phyloP scores from a whole-genome alignment of 2,888 invertebrate genomes.

The Unio delphinus region DNA sequence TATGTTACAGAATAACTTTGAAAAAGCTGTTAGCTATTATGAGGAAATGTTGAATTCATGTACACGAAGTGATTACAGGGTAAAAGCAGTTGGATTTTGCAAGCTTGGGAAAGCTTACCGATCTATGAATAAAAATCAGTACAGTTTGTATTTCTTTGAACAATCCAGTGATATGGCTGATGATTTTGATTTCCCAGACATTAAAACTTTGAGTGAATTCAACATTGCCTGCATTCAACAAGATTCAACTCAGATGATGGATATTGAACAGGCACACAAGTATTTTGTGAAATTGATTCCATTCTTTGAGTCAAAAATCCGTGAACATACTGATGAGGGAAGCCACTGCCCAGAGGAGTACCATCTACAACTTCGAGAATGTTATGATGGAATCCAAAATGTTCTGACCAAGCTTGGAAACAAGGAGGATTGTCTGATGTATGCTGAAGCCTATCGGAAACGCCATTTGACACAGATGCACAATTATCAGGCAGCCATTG shows the following conservation, averaged over 20 bases:
- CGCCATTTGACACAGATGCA: slow-evolving; percentile 49
- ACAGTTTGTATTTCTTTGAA: slow-evolving; percentile 60
- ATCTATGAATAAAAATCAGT: slow-evolving; percentile 50
- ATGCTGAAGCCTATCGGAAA: slow-evolving; percentile 59
- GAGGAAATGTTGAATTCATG: slow-evolving; percentile 46
- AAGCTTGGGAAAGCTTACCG: slow-evolving; percentile 61
- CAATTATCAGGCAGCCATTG: slow-evolving; percentile 38
- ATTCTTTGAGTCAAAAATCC: slow-evolving; percentile 53
- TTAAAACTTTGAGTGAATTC: slow-evolving; percentile 58
- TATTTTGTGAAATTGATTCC: slow-evolving; percentile 53
- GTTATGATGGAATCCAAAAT: slow-evolving; percentile 63
- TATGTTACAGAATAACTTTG: slow-evolving; percentile 55
- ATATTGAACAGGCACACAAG: slow-evolving; percentile 60
- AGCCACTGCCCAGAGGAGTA: slow-evolving; percentile 60
- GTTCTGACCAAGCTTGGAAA: slow-evolving; percentile 58
- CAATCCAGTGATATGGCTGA: slow-evolving; percentile 51
- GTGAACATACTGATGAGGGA: slow-evolving; percentile 57
- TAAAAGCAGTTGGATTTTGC: slow-evolving; percentile 51
- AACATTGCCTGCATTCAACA: slow-evolving; percentile 63
- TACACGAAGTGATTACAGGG: slow-evolving; percentile 41
- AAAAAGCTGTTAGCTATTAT: slow-evolving; percentile 50
- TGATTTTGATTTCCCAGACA: slow-evolving; percentile 52
- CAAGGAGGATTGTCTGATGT: slow-evolving; percentile 61
- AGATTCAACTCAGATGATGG: slow-evolving; percentile 57
- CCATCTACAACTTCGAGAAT: slow-evolving; percentile 52